Conservation (phyloP, 35 echinoderm and acorn worm species). For the Diadema setosum region DNA sequence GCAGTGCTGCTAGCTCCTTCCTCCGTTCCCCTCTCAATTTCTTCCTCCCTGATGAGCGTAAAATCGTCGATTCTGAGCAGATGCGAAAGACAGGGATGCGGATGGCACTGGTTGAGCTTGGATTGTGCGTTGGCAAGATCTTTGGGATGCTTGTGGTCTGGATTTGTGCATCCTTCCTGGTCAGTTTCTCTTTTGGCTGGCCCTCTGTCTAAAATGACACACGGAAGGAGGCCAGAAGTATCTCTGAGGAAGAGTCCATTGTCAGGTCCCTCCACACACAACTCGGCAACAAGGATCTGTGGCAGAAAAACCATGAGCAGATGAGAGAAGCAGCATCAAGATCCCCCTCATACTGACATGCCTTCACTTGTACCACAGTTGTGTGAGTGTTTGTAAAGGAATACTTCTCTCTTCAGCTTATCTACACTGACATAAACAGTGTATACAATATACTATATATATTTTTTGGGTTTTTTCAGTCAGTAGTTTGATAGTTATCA, state of each 20-base stretch:
- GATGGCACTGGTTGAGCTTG: not conserved
- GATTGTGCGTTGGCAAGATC: too few species aligned
- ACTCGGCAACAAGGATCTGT: not conserved
- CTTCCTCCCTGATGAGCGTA: not conserved
- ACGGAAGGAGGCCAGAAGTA: not conserved
- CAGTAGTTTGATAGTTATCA: too few species aligned
- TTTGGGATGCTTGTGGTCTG: not conserved
- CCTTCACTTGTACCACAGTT: not conserved
- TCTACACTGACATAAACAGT: not conserved
- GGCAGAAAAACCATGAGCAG: too few species aligned
- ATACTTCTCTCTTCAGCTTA: not conserved
- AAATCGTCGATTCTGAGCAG: slow-evolving; percentile 5
- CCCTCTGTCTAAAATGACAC: not conserved
- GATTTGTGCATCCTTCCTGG: not conserved
- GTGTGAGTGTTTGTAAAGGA: not conserved
- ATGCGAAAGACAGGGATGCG: not conserved
- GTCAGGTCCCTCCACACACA: not conserved
- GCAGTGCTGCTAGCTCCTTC: not conserved
- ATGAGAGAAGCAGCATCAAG: not conserved
- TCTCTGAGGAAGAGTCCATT: not conserved
- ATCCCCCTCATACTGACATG: not conserved
- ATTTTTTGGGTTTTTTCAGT: not conserved
- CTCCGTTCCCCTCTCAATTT: not conserved
- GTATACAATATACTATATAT: not conserved
- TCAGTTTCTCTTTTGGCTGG: not conserved